phyloP scores from a whole-genome alignment of 2,888 invertebrate species.

The Malacosoma neustria region DNA sequence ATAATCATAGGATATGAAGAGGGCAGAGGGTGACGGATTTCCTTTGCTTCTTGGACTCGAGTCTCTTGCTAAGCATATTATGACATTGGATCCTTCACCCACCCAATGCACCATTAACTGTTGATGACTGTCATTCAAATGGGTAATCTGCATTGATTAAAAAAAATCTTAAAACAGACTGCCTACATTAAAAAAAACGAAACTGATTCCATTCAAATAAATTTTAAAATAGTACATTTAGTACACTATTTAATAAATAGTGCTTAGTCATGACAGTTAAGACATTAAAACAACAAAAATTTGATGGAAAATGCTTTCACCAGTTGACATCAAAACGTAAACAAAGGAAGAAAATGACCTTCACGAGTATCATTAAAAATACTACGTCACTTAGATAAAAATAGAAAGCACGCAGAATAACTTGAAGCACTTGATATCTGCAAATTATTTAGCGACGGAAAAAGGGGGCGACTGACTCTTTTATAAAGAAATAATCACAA shows the following conservation, averaged over 20 bases:
- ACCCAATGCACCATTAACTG: constrained; percentile 96
- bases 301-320: too few species aligned
- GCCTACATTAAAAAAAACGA: too few species aligned
- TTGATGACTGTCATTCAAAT: constrained; percentile 89
- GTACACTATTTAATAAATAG: background rate
- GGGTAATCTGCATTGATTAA: constrained; percentile 77
- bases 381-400: constrained; percentile 22
- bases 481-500: constrained; percentile 39
- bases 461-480: constrained; percentile 33
- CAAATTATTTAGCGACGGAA: constrained; percentile 29
- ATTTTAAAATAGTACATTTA: background rate
- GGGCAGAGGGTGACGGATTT: constrained; percentile 81
- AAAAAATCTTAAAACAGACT: constrained; percentile 4
- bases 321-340: constrained; percentile 8
- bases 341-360: constrained; percentile 15
- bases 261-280: background rate
- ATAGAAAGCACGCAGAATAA: constrained; percentile 28
- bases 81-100: constrained; percentile 89
- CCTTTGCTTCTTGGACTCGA: constrained; percentile 70
- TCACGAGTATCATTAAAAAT: constrained; percentile 15
- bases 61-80: constrained; percentile 89
- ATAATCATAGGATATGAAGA: constrained; percentile 92
- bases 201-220: too few species aligned
- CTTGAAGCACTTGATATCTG: constrained; percentile 15
- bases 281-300: too few species aligned